Percentiles rank a stretch among this genome's conserved stretches.
Conservation (phyloP, 2,888 invertebrate species). For the Thumatha senex region DNA sequence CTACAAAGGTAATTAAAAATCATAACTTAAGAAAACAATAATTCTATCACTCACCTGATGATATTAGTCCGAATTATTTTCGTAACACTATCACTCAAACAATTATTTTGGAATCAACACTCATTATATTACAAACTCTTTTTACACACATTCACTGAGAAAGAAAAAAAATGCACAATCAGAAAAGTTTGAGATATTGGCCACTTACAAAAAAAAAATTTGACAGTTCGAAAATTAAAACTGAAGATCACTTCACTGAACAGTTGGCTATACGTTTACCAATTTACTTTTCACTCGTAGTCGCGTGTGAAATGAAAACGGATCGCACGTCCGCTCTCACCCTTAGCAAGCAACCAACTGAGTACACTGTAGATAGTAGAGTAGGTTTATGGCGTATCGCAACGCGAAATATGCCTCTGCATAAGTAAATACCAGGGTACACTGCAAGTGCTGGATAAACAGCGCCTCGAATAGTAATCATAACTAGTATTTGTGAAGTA, state of each 20-base stretch:
- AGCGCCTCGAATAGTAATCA: conserved; percentile 7
- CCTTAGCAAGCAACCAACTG: conserved; percentile 22
- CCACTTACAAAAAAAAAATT: conserved; percentile 6
- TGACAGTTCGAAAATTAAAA: conserved; percentile 7
- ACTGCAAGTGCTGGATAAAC: conserved; percentile 10
- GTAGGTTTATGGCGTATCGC: conserved; percentile 7
- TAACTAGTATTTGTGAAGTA: neutral
- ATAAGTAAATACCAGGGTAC: conserved; percentile 14
- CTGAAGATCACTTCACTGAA: conserved; percentile 13
- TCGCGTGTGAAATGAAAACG: conserved; percentile 15
- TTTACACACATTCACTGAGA: conserved; percentile 17
- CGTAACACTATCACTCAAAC: neutral
- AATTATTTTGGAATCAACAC: conserved; percentile 11
- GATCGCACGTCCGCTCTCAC: conserved; percentile 20
- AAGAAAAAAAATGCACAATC: conserved; percentile 2
- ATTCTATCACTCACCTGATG: neutral
- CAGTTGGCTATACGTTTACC: conserved; percentile 8
- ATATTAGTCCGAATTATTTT: neutral
- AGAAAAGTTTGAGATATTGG: neutral
- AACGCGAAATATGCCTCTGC: conserved; percentile 22
- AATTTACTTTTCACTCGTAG: conserved; percentile 8
- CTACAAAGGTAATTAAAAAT: no score
- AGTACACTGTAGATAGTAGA: conserved; percentile 4
- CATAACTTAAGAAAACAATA: no score
- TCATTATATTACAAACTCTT: conserved; percentile 3